Evolutionary conservation across 2,888 invertebrate genomes (phyloP).

Genomic region (Pseudococcus viburni): DNA sequence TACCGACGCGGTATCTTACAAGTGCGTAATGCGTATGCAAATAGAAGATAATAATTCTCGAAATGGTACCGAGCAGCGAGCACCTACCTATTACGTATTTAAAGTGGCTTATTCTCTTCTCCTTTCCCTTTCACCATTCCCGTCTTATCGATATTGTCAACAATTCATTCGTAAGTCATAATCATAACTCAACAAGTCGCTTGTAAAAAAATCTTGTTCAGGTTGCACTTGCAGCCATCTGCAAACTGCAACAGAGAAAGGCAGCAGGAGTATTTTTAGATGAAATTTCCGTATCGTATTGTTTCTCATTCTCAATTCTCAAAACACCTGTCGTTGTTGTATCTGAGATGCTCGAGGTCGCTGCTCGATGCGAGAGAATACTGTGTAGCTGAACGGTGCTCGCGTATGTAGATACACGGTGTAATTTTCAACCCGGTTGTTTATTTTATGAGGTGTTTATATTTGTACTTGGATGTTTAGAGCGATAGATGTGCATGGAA

Average conservation of each 20-base stretch:
- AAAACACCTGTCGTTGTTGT: not conserved
- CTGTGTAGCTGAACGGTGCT: not conserved
- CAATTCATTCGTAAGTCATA: not conserved
- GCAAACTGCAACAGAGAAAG: not conserved
- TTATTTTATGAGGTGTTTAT: constrained; percentile 17
- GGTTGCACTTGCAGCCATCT: not conserved
- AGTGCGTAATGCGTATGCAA: constrained; percentile 10
- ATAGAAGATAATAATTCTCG: constrained; percentile 4
- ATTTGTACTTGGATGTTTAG: not conserved
- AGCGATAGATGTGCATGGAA: constrained; percentile 2
- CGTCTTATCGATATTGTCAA: constrained; percentile 28
- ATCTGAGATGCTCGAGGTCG: not conserved
- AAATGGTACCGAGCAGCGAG: not conserved
- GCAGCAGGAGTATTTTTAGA: not conserved
- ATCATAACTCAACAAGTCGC: not conserved
- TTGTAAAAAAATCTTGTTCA: not conserved
- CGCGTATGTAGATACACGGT: not conserved
- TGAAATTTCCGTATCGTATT: constrained; percentile 17
- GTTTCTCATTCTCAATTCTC: not conserved
- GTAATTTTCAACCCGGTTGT: constrained; percentile 3
- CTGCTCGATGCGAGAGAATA: not conserved
- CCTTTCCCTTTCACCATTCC: not conserved
- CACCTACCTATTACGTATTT: not conserved
- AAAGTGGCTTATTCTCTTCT: not conserved
- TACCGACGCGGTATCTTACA: not conserved